A percentile compares a stretch with the other conserved stretches of the same genome.
Evolutionary conservation across 2,888 invertebrate genomes (phyloP).

Genomic region (Parasteatoda lunata): DNA sequence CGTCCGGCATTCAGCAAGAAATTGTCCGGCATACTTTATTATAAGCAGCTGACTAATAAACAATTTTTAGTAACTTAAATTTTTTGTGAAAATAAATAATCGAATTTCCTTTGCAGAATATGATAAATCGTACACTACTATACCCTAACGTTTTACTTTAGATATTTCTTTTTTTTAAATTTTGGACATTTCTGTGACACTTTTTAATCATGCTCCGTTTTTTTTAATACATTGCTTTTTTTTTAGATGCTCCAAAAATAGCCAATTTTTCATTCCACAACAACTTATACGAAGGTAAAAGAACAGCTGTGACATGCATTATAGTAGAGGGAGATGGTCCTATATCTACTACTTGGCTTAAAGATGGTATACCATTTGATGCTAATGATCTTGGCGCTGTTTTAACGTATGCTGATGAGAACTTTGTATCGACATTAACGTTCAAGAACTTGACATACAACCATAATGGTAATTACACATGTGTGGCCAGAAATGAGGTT

Average conservation of each 20-base stretch:
- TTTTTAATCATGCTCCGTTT: no score
- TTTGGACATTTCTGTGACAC: no score
- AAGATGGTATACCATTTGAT: constrained; percentile 73
- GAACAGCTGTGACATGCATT: constrained; percentile 65
- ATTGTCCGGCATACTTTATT: no score
- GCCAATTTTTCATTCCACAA: constrained; percentile 58
- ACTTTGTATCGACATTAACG: constrained; percentile 72
- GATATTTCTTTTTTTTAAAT: no score
- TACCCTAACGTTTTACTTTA: no score
- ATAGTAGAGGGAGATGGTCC: constrained; percentile 71
- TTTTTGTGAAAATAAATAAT: no score
- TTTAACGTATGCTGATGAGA: constrained; percentile 65
- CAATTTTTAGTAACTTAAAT: no score
- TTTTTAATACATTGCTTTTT: not conserved
- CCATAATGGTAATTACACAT: constrained; percentile 74
- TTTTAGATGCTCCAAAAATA: constrained; percentile 54
- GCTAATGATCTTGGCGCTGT: constrained; percentile 38
- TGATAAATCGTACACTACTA: no score
- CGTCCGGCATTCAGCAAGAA: no score
- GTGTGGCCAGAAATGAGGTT: constrained; percentile 72
- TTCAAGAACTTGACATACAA: constrained; percentile 73
- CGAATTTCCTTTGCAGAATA: no score
- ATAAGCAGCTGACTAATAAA: no score
- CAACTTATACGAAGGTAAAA: constrained; percentile 60
- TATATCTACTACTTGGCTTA: constrained; percentile 74